Percentiles rank a stretch among this genome's conserved stretches.
Conservation (phyloP, 2,797 vertebrate species). For the Danio aesculapii region DNA sequence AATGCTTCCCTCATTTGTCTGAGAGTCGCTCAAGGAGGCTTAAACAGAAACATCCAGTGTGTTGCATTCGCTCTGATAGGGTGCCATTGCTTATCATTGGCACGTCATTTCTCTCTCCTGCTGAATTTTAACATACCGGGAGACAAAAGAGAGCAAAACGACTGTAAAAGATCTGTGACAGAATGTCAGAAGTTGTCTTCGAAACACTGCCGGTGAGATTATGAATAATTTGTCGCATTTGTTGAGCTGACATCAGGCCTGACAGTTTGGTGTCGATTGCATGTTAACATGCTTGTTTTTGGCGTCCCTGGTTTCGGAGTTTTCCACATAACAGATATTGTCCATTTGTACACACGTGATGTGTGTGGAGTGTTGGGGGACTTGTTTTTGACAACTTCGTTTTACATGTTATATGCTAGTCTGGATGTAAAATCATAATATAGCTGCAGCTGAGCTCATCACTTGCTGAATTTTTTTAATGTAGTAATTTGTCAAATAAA, state of each 20-base stretch:
- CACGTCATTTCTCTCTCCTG: constrained; percentile 36
- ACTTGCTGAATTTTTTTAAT: neutral
- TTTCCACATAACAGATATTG: constrained; percentile 39
- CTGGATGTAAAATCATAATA: neutral
- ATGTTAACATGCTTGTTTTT: constrained; percentile 51
- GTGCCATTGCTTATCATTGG: constrained; percentile 49
- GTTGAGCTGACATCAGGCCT: constrained; percentile 48
- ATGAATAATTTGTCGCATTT: constrained; percentile 56
- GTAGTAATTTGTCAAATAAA: too few relatives aligned
- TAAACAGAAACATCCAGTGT: constrained; percentile 55
- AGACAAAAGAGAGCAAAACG: constrained; percentile 60
- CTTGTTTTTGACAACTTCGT: constrained; percentile 1
- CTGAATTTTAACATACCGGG: constrained; percentile 53
- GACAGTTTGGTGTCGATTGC: constrained; percentile 51
- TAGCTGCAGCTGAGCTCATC: neutral
- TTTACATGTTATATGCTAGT: neutral
- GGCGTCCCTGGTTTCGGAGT: constrained; percentile 47
- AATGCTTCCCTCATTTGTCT: constrained; percentile 57
- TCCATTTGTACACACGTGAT: neutral
- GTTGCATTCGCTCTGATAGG: constrained; percentile 43
- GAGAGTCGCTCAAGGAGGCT: constrained; percentile 53
- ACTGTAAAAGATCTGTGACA: constrained; percentile 48
- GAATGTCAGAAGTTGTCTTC: constrained; percentile 55
- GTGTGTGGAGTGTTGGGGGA: neutral
- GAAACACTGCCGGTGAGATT: constrained; percentile 48